Evolutionary conservation across 2,888 invertebrate genomes (phyloP), one percentile per base, ranked within the genome.

Genomic region (Miltochrista miniata): DNA sequence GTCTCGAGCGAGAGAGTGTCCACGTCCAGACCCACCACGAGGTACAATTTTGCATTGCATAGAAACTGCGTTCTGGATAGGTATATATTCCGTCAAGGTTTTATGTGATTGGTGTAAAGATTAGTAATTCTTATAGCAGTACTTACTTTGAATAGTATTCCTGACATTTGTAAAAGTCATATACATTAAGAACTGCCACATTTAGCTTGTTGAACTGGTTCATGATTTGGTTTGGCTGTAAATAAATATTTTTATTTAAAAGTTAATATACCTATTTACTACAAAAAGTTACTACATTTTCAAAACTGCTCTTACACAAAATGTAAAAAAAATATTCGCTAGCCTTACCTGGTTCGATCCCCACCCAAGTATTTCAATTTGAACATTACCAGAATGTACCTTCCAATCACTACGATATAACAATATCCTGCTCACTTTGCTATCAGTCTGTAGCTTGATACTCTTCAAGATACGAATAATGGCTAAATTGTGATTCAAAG

Each of bases 341-440:
- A n/a, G n/a, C n/a, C 67, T 61, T 48, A 81, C 83, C 52, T 56
- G 51, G 48, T 47, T 67, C 4, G 64, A 64, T 1, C 79, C 81
- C 84, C 83, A 84, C 9, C 83, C 84, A 5, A 84, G 40, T 31
- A 79, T 61, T 11, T 61, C 47, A 13, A 82, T 51, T 7, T 53
- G 41, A 7, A 58, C 48, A 1, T 55, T 48, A 34, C 42, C 52
- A 5, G 45, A 44, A 2, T 48, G n/a, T 30, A 68, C 9, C 7
- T 14, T 44, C 10, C 24, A 13, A 0, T 54, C 29, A 10, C 41
- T 51, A 9, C 36, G 64, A 46, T 76, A 72, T 49, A 68, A 65
- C 31, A 56, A 10, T 2, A 83, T 75, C 36, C 68, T 64, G 2
- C 75, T 67, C 47, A 52, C 74, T 7, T 24, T 37, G 1, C 24